These are phyloP conservation scores for Hydractinia echinata DNA, from an alignment of 30 jellyfish, hydroid and myxozoan genomes.

Conservation along the genomic window DNA sequence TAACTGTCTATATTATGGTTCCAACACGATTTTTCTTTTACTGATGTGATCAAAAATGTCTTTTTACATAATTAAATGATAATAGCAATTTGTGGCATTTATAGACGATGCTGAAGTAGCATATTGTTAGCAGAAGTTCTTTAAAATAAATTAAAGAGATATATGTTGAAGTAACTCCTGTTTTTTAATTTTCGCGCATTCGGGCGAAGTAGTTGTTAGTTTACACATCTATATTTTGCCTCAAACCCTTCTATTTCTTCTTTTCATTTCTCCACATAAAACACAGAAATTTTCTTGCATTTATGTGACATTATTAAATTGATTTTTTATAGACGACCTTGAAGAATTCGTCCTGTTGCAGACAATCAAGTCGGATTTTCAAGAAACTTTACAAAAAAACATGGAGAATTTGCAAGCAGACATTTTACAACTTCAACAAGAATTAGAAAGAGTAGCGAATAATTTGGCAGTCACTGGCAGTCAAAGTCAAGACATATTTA, in stretches of 20 bases:
- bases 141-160: background rate
- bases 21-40: no score
- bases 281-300: background rate
- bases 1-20: no score
- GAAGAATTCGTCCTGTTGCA: constrained; percentile 1
- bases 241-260: background rate
- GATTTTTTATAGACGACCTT: background rate
- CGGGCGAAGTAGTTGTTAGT: no score
- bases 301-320: background rate
- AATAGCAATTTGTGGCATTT: no score
- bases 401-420: constrained; percentile 4
- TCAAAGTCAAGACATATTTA: no score
- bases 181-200: background rate
- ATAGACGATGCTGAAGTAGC: no score
- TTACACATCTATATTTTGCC: no score
- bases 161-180: background rate
- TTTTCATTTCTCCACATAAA: background rate
- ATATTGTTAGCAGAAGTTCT: background rate
- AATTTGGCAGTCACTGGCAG: background rate
- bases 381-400: background rate
- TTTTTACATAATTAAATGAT: no score
- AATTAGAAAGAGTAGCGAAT: background rate
- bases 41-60: no score
- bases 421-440: background rate
- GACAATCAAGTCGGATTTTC: background rate